These are phyloP conservation scores for Morpho achilles DNA, from an alignment of 2,888 invertebrate genomes.

Conservation along the genomic window DNA sequence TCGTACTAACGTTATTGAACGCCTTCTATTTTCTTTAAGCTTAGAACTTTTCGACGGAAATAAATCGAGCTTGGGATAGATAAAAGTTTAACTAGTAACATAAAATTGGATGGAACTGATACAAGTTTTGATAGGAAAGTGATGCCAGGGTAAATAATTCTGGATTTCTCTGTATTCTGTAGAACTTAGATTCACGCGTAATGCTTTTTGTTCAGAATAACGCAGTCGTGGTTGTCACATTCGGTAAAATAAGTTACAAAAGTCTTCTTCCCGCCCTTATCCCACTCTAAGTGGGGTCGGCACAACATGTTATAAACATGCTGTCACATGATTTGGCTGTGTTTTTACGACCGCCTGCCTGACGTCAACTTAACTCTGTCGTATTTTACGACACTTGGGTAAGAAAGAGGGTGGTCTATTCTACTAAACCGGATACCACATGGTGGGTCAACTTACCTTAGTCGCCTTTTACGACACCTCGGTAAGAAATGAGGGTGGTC, in stretches of 20 bases:
- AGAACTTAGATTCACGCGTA: slow-evolving; percentile 16
- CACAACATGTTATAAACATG: too few species aligned
- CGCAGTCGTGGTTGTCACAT: slow-evolving; percentile 3
- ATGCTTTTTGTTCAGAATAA: slow-evolving; percentile 3
- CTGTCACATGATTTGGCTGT: too few species aligned
- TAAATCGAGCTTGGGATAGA: slow-evolving; percentile 9
- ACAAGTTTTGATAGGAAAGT: slow-evolving; percentile 29
- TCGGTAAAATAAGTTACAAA: not conserved
- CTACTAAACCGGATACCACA: too few species aligned
- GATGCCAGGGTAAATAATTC: slow-evolving; percentile 26
- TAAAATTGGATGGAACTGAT: slow-evolving; percentile 24
- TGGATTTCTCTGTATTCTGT: slow-evolving; percentile 17
- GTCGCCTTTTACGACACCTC: too few species aligned
- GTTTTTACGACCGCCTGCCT: too few species aligned
- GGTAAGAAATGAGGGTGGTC: too few species aligned
- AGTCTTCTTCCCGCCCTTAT: too few species aligned
- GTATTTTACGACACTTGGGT: too few species aligned
- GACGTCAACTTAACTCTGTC: too few species aligned
- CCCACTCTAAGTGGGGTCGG: too few species aligned
- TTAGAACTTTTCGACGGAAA: slow-evolving; percentile 4
- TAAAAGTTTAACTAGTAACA: slow-evolving; percentile 21
- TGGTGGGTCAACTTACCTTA: too few species aligned
- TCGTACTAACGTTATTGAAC: not conserved
- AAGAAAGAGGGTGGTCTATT: too few species aligned
- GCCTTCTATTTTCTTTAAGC: slow-evolving; percentile 7